Evolutionary conservation across 2,113 vertebrate genomes (phyloP).

Genomic region (Himantopus leucocephalus): DNA sequence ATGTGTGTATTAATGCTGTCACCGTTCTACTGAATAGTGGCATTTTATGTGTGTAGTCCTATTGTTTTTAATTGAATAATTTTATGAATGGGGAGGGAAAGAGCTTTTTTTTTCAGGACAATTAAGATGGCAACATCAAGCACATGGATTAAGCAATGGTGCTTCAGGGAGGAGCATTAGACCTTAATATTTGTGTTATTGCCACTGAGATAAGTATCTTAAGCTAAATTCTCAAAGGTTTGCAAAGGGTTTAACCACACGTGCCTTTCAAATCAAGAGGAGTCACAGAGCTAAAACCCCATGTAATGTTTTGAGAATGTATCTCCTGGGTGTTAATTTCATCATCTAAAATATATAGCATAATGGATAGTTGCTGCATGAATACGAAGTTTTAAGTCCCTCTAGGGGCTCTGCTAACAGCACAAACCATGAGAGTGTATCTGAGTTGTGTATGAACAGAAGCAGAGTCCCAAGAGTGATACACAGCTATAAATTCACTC

Average conservation of each 20-base stretch:
- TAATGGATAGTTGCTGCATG: constrained; percentile 55
- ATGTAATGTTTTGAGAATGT: constrained; percentile 43
- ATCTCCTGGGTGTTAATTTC: constrained; percentile 62
- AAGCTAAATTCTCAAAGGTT: constrained; percentile 38
- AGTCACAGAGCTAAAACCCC: constrained; percentile 32
- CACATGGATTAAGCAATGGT: background rate
- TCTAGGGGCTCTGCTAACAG: constrained; percentile 48
- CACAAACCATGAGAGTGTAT: constrained; percentile 49
- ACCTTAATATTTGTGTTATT: background rate
- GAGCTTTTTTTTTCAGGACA: background rate
- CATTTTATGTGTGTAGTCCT: background rate
- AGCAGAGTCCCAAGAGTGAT: constrained; percentile 54
- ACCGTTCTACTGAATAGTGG: background rate
- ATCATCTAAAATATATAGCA: constrained; percentile 61
- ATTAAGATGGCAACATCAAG: background rate
- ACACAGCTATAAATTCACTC: constrained; percentile 49
- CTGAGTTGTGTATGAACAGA: constrained; percentile 67
- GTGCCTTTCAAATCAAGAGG: background rate
- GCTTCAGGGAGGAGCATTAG: constrained; percentile 4
- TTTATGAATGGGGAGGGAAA: background rate
- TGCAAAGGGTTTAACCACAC: constrained; percentile 16
- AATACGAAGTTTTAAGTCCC: constrained; percentile 54
- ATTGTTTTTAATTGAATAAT: background rate
- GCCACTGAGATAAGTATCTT: background rate
- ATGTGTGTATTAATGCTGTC: background rate